Conservation (phyloP, 2,888 invertebrate genomes). For the Ptycholaimellus sp. region DNA sequence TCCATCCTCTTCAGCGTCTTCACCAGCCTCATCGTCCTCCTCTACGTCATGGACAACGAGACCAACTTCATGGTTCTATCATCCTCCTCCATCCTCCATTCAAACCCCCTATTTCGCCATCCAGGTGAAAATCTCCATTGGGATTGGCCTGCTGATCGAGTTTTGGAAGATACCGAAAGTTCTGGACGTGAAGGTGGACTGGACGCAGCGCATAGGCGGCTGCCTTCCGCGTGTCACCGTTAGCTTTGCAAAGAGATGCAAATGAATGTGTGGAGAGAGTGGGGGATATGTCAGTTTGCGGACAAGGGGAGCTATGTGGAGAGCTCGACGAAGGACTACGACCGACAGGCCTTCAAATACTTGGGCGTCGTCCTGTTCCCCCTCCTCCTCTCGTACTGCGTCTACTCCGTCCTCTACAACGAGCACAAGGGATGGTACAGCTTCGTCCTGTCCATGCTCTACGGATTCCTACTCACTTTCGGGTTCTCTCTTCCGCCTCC, state of each 20-base stretch:
- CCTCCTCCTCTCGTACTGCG: conserved; percentile 64
- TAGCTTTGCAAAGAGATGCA: no score
- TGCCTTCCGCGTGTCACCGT: conserved; percentile 49
- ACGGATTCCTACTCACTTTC: conserved; percentile 88
- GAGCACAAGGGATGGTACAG: conserved; percentile 99
- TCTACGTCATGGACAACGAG: conserved; percentile 94
- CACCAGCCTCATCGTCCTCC: conserved; percentile 72
- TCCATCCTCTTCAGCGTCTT: conserved; percentile 96
- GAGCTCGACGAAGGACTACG: conserved; percentile 75
- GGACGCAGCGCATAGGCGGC: conserved; percentile 36
- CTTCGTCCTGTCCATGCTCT: conserved; percentile 78
- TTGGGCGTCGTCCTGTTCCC: conserved; percentile 88
- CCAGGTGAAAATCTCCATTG: conserved; percentile 55
- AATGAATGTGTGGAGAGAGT: no score
- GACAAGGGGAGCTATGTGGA: conserved; percentile 92
- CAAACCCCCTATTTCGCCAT: no score
- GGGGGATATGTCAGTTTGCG: no score
- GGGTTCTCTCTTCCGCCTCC: no score
- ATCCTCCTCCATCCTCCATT: no score
- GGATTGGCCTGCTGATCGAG: conserved; percentile 78
- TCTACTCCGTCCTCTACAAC: conserved; percentile 74
- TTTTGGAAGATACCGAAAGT: conserved; percentile 95
- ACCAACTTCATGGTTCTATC: conserved; percentile 92
- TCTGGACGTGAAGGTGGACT: conserved; percentile 37
- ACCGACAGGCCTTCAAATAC: conserved; percentile 67